phyloP scores from a whole-genome alignment of 1,140 invertebrate species.

The Reticulitermes speratus region DNA sequence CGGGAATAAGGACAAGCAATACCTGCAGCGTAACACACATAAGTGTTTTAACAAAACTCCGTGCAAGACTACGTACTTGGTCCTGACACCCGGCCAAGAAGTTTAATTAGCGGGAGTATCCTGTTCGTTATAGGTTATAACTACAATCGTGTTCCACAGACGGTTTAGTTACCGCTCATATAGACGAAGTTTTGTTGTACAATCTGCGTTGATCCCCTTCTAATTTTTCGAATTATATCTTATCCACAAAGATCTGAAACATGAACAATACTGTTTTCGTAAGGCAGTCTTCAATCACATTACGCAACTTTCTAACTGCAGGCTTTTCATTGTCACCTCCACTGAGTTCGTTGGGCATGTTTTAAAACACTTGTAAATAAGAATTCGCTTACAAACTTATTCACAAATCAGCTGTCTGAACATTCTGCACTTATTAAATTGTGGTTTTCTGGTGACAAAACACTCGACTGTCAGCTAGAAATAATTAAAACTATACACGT shows the following conservation, averaged over 20 bases:
- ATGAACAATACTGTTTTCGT: neutral
- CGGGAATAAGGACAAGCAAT: conserved; percentile 26
- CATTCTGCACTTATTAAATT: neutral
- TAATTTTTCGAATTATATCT: neutral
- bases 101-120: neutral
- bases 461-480: neutral
- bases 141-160: neutral
- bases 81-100: conserved; percentile 26
- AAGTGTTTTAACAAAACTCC: conserved; percentile 30
- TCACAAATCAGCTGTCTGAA: neutral
- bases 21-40: conserved; percentile 34
- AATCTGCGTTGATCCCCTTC: neutral
- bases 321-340: conserved; percentile 11
- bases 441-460: neutral
- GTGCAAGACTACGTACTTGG: conserved; percentile 31
- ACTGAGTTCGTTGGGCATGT: neutral
- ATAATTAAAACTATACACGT: neutral
- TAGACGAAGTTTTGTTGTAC: neutral
- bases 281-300: neutral
- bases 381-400: neutral
- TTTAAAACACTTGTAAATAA: neutral
- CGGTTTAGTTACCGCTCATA: neutral
- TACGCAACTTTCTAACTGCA: neutral
- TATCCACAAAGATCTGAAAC: conserved; percentile 20
- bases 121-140: neutral